These are phyloP conservation scores for Tursiops truncatus DNA, from an alignment of 2,113 vertebrate genomes.

Conservation along the genomic window DNA sequence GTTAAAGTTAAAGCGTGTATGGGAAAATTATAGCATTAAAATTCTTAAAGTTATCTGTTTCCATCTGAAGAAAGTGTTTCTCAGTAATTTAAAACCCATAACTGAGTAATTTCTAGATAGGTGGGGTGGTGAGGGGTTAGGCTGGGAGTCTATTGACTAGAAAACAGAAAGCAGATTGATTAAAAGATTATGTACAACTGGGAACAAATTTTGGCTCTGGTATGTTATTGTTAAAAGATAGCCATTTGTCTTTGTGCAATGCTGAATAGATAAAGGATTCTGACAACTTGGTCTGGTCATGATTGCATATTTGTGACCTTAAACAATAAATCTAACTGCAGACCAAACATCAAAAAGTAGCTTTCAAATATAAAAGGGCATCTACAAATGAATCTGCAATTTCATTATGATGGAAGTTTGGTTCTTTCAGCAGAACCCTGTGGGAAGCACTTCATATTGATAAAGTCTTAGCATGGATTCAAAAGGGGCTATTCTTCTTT, in stretches of 20 bases:
- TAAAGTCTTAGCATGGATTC: constrained; percentile 23
- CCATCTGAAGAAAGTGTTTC: constrained; percentile 48
- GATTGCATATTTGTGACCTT: constrained; percentile 57
- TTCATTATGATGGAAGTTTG: constrained; percentile 62
- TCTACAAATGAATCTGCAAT: constrained; percentile 64
- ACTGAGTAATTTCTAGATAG: constrained; percentile 26
- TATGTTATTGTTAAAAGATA: constrained; percentile 43
- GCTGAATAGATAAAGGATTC: constrained; percentile 54
- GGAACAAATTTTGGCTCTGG: constrained; percentile 55
- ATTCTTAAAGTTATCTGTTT: constrained; percentile 51
- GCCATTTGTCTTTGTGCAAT: constrained; percentile 46
- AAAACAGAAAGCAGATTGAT: constrained; percentile 53
- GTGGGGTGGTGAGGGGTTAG: background rate
- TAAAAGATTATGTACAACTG: constrained; percentile 60
- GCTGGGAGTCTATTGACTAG: background rate
- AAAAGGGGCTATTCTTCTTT: constrained; percentile 59
- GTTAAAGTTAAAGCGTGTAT: background rate
- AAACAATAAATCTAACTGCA: constrained; percentile 68
- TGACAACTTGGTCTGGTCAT: constrained; percentile 47
- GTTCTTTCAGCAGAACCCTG: constrained; percentile 45
- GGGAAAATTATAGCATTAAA: constrained; percentile 42
- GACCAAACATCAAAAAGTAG: constrained; percentile 72
- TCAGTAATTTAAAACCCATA: constrained; percentile 59
- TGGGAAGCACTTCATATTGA: constrained; percentile 69
- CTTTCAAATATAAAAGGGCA: constrained; percentile 57